Conservation (phyloP, 2,113 vertebrate genomes). For the Eublepharis macularius region DNA sequence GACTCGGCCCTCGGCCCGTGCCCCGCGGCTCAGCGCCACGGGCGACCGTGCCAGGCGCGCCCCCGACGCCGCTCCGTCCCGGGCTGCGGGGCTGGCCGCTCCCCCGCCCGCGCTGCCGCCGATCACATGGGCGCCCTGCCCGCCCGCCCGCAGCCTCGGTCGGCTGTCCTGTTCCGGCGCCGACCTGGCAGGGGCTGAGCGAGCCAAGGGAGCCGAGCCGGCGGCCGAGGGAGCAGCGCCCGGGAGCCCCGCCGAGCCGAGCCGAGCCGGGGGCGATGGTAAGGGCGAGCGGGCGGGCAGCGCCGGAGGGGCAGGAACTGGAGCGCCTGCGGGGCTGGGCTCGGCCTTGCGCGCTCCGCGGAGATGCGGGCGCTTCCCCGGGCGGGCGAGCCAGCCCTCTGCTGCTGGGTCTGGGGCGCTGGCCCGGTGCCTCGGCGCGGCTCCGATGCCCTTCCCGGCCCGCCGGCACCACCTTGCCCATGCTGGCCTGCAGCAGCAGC, state of each 20-base stretch:
- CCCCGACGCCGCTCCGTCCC: neutral
- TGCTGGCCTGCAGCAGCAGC: neutral
- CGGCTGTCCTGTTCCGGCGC: slow-evolving; percentile 33
- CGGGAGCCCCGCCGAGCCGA: neutral
- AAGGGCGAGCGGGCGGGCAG: slow-evolving; percentile 25
- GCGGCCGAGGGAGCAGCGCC: neutral
- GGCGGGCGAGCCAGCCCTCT: neutral
- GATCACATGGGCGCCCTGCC: slow-evolving; percentile 17
- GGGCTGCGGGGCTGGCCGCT: neutral
- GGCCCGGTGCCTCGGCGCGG: neutral
- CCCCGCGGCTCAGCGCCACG: neutral
- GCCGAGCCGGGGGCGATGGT: slow-evolving; percentile 5
- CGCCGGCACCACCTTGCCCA: neutral
- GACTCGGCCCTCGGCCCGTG: neutral
- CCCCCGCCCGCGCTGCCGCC: slow-evolving; percentile 22
- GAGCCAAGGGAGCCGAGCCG: slow-evolving; percentile 14
- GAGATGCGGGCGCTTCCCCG: neutral
- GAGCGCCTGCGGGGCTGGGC: neutral
- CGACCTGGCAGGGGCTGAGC: slow-evolving; percentile 9
- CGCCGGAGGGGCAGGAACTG: neutral
- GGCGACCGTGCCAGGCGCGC: neutral
- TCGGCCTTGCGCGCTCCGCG: no score
- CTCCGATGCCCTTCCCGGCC: neutral
- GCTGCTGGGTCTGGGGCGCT: neutral
- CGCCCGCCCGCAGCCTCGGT: slow-evolving; percentile 18